Conservation (phyloP, 2,113 vertebrate species). For the Xenus cinereus region DNA sequence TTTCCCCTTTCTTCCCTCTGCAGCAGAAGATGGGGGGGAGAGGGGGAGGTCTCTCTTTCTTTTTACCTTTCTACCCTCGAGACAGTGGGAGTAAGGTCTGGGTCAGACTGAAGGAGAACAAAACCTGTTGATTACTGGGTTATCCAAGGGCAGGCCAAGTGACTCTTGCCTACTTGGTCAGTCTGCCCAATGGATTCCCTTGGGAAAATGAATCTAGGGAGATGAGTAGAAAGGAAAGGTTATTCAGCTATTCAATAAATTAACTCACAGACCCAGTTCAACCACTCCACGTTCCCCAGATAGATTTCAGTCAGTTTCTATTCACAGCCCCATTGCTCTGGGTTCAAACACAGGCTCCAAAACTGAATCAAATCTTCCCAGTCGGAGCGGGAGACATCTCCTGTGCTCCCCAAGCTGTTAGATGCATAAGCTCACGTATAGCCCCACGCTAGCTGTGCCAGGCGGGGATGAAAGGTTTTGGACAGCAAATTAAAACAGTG, state of each 20-base stretch:
- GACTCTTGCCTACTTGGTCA: not conserved
- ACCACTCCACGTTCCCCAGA: not conserved
- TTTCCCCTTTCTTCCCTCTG: constrained; percentile 36
- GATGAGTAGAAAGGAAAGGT: not conserved
- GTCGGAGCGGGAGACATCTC: not conserved
- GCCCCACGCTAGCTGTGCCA: not conserved
- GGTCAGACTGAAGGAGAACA: not conserved
- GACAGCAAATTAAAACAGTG: not conserved
- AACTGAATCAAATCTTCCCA: not conserved
- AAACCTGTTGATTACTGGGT: not conserved
- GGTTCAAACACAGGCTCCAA: not conserved
- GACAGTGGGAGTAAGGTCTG: not conserved
- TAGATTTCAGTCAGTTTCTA: not conserved
- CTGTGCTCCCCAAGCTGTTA: not conserved
- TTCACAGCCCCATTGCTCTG: not conserved
- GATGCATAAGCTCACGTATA: not conserved
- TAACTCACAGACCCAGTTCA: not conserved
- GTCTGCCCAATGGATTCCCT: not conserved
- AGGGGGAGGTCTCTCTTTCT: not conserved
- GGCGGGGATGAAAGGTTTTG: constrained; percentile 6
- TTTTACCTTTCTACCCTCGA: not conserved
- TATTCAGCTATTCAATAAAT: not conserved
- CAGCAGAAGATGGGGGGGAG: not conserved
- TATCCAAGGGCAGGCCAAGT: not conserved
- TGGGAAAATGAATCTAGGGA: not conserved